These are phyloP conservation scores for Apteryx owenii DNA, from an alignment of 2,113 vertebrate genomes.

Conservation along the genomic window DNA sequence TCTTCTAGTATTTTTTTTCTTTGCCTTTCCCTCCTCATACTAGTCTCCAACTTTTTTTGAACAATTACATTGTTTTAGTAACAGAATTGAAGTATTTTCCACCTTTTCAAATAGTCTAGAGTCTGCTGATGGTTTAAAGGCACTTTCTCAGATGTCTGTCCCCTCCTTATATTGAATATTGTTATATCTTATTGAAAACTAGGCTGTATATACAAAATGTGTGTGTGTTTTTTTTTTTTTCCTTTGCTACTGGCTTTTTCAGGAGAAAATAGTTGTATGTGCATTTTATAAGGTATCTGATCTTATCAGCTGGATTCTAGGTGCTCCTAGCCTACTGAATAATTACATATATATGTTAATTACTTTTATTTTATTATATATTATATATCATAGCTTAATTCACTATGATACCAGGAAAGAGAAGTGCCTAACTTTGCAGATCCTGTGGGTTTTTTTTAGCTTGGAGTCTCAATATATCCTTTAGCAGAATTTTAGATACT, in stretches of 20 bases:
- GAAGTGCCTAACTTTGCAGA: background rate
- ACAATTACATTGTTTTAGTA: background rate
- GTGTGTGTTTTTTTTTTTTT: background rate
- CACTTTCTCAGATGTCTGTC: too few species aligned
- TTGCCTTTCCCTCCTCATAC: background rate
- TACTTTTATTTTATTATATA: too few species aligned
- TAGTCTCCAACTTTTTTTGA: background rate
- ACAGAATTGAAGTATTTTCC: background rate
- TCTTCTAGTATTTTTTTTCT: background rate
- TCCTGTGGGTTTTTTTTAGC: background rate
- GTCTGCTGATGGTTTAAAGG: background rate
- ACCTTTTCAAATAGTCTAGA: background rate
- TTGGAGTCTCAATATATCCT: background rate
- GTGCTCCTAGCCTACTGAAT: background rate
- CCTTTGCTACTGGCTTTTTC: background rate
- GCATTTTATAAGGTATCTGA: background rate
- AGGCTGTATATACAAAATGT: background rate
- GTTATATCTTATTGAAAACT: background rate
- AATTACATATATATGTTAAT: too few species aligned
- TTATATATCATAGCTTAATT: background rate
- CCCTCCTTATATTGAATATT: background rate
- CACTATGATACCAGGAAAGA: fast-evolving
- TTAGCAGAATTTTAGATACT: background rate
- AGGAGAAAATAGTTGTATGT: background rate
- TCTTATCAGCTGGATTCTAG: background rate